Percentiles rank a stretch among this genome's conserved stretches.
These are phyloP conservation scores for Trachelipus rathkii DNA, from an alignment of 1,140 invertebrate genomes.

Conservation along the genomic window DNA sequence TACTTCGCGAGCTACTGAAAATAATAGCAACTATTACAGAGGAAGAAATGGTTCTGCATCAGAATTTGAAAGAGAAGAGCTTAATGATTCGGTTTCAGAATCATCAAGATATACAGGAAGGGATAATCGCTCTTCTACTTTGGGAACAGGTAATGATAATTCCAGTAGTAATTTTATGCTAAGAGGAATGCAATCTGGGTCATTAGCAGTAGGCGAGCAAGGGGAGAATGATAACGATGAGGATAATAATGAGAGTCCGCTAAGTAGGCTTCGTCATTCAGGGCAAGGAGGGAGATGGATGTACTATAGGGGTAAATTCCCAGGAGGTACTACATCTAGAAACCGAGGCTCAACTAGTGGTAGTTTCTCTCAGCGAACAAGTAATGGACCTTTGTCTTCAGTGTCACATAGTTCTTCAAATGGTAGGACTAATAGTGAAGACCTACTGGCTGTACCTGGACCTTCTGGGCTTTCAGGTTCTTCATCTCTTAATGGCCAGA, in stretches of 20 bases:
- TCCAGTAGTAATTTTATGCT: too few species aligned
- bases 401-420: neutral
- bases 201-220: too few species aligned
- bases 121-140: too few species aligned
- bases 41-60: neutral
- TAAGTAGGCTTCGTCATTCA: neutral
- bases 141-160: neutral
- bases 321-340: neutral
- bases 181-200: too few species aligned
- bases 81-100: neutral
- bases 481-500: neutral
- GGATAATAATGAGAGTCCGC: neutral
- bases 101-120: too few species aligned
- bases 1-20: neutral
- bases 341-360: neutral
- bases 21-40: neutral
- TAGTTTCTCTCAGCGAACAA: neutral
- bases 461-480: slow-evolving; percentile 29
- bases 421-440: slow-evolving; percentile 18
- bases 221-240: neutral
- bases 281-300: slow-evolving; percentile 4
- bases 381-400: neutral
- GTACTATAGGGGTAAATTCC: neutral
- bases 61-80: neutral
- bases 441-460: slow-evolving; percentile 29